Base-by-base conservation (phyloP, 2,797 vertebrate genomes). In the Clarias fuscus region DNA sequence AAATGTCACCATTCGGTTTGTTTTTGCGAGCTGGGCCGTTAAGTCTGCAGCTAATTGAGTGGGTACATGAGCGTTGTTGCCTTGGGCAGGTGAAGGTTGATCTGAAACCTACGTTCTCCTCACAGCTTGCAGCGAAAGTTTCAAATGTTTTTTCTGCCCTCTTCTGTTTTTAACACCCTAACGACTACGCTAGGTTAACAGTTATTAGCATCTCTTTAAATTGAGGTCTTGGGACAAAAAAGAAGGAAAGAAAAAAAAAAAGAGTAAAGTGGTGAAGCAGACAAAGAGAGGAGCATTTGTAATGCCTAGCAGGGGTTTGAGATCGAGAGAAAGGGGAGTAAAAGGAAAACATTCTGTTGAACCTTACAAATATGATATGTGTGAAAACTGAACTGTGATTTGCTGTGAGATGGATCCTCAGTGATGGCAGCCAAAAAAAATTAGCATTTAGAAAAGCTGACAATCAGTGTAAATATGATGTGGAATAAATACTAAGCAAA, bases 71-170 rank as follows among this genome's bases (percentile, higher is more conserved):
- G 68, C 87, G 94, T 91, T 94, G 94, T 78, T 91, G 90, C 91
- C 95, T 94, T 92, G 93, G 92, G 95, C 94, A 96, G 95, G 94
- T 93, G 94, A 94, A 96, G 96, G 96, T 97, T 96, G 96, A 93
- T 93, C 94, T 93, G 94, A 75, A 89, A 96, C 96, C 96, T 92
- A 93, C 94, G 95, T 92, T 95, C 92, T 97, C 93, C 96, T 96
- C 96, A 97, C 96, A 96, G 75, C 76, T 97, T 97, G 97, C 95
- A 95, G 96, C 96, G 96, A 97, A 96, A 96, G 96, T 93, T 84
- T 95, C 93, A 5, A 77, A 59, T 93, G 95, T 68, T 61, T 33
- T 58, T 20, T n/a, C 53, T 0, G 10, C 48, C 14, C 15, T 59
- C 56, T 71, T 30, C 33, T 82, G 37, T 67, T 72, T 75, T 65